Percentiles rank a stretch among this genome's conserved stretches.
Evolutionary conservation across 2,797 vertebrate genomes (phyloP).

Genomic region (Danionella dracula): DNA sequence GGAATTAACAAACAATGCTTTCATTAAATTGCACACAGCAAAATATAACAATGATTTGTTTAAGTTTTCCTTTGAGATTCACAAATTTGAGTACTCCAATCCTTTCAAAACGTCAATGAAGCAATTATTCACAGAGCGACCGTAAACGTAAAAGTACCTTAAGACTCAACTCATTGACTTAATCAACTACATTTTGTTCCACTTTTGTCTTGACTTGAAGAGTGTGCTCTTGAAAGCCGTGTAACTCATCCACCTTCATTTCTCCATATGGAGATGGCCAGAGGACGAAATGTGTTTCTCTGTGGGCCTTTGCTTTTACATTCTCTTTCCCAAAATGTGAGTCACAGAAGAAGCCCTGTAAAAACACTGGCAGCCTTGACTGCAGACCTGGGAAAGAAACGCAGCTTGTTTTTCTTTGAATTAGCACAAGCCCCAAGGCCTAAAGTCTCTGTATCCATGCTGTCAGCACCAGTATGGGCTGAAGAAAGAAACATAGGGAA

Average conservation of each 20-base stretch:
- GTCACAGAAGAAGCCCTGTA: constrained; percentile 73
- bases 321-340: constrained; percentile 66
- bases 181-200: neutral
- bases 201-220: too few species aligned
- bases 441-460: constrained; percentile 68
- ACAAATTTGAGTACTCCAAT: too few species aligned
- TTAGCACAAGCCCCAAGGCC: constrained; percentile 59
- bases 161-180: neutral
- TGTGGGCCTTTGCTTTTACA: constrained; percentile 19
- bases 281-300: constrained; percentile 5
- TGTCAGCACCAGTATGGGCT: constrained; percentile 67
- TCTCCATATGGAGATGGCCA: constrained; percentile 13
- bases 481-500: constrained; percentile 34
- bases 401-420: constrained; percentile 58
- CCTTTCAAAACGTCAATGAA: too few species aligned
- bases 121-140: too few species aligned
- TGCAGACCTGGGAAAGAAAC: constrained; percentile 72
- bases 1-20: too few species aligned
- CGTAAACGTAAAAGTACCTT: neutral
- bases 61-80: too few species aligned
- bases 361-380: constrained; percentile 57
- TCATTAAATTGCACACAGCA: too few species aligned
- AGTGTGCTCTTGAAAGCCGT: neutral
- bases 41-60: too few species aligned
- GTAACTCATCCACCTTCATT: neutral